These are phyloP conservation scores for Ciconia stormi DNA, from an alignment of 2,113 vertebrate species.

Conservation along the genomic window DNA sequence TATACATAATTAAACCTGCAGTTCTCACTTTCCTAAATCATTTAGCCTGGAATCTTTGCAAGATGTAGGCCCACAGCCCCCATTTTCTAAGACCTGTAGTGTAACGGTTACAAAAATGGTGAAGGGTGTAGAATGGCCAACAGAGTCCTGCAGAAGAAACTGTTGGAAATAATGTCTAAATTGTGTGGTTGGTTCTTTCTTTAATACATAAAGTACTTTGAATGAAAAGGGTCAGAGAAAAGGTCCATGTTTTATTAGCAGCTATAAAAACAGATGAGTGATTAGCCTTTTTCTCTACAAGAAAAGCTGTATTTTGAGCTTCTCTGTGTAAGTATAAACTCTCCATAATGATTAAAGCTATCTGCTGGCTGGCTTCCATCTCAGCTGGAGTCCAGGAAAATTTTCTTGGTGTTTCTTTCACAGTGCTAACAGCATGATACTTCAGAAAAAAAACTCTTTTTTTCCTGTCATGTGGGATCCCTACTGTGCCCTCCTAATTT, in stretches of 20 bases:
- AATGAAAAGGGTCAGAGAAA: background rate
- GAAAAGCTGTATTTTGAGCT: background rate
- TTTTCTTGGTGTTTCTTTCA: background rate
- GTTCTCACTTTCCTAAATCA: background rate
- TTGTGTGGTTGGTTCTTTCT: background rate
- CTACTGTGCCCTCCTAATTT: background rate
- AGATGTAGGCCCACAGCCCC: background rate
- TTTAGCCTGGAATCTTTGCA: background rate
- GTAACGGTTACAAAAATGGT: background rate
- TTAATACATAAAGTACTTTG: background rate
- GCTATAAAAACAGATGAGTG: background rate
- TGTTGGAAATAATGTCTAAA: background rate
- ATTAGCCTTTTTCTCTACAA: background rate
- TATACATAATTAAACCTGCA: background rate
- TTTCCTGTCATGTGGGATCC: background rate
- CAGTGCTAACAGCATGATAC: background rate
- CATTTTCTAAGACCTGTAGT: background rate
- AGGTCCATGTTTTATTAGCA: background rate
- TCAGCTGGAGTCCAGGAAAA: background rate
- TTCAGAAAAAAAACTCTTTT: background rate
- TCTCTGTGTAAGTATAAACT: background rate
- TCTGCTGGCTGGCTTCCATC: background rate
- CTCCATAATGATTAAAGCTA: background rate
- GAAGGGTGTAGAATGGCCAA: background rate
- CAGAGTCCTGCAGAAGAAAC: background rate